Conservation (phyloP, 2,113 vertebrate species). For the Oncorhynchus mykiss region DNA sequence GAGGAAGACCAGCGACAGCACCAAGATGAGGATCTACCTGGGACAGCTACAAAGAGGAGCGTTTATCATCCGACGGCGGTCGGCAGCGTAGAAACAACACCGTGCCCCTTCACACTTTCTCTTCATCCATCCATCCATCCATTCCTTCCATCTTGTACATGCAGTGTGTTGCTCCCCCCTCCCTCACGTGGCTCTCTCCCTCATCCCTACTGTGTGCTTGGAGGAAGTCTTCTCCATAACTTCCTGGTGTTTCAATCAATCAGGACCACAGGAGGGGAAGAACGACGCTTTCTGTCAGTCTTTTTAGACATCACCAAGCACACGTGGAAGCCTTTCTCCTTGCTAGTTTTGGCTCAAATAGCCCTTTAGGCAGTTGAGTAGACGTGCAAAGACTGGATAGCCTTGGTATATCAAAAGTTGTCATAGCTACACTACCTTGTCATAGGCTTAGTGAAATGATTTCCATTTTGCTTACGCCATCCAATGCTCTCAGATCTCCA, state of each 20-base stretch:
- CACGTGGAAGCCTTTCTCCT: not conserved
- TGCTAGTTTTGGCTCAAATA: too few relatives aligned
- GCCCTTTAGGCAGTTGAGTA: too few relatives aligned
- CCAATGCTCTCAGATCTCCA: not conserved
- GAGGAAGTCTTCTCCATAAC: conserved; percentile 4
- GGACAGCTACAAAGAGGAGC: conserved; percentile 96
- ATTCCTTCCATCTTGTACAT: conserved; percentile 21
- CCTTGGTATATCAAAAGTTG: too few relatives aligned
- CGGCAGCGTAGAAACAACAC: conserved; percentile 79
- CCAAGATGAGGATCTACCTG: conserved; percentile 98
- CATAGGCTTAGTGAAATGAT: too few relatives aligned
- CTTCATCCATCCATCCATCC: conserved; percentile 1
- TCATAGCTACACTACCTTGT: too few relatives aligned
- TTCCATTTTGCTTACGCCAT: not conserved
- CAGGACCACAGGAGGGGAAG: not conserved
- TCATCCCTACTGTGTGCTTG: conserved; percentile 1
- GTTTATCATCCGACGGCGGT: conserved; percentile 93
- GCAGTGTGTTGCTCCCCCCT: conserved; percentile 10
- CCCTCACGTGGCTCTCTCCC: not conserved
- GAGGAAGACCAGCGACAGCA: conserved; percentile 98
- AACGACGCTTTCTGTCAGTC: not conserved
- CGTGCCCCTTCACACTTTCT: not conserved
- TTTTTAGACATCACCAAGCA: not conserved
- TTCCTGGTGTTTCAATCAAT: conserved; percentile 22
- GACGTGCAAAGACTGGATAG: too few relatives aligned